A percentile compares a stretch with the other conserved stretches of the same genome.
Conservation (phyloP, 30 jellyfish, hydroid and myxozoan genomes). For the Cassiopea xamachana region DNA sequence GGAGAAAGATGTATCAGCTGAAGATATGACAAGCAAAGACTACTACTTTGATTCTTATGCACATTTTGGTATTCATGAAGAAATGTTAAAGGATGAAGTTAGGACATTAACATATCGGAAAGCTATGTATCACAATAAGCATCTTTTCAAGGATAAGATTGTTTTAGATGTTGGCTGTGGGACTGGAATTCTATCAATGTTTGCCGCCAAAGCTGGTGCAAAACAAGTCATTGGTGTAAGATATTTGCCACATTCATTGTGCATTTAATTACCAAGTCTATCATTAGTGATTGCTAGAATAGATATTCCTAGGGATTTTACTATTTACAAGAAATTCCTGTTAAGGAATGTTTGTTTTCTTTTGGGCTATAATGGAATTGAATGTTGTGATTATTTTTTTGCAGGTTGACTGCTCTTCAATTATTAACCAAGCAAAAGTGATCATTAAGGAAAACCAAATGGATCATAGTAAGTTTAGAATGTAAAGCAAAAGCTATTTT, state of each 20-base stretch:
- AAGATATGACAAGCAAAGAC: constrained; percentile 99
- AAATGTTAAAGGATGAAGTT: constrained; percentile 98
- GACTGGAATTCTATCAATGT: constrained; percentile 97
- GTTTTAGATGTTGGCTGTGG: constrained; percentile 99
- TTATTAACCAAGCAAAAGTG: constrained; percentile 91
- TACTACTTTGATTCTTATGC: constrained; percentile 99
- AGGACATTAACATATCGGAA: constrained; percentile 94
- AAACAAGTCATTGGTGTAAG: constrained; percentile 96
- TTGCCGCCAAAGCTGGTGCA: constrained; percentile 99
- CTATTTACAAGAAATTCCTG: not conserved
- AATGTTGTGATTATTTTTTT: not conserved
- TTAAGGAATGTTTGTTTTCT: not conserved
- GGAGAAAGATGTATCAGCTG: constrained; percentile 45
- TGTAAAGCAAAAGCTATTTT: not conserved
- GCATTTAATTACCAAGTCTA: not conserved
- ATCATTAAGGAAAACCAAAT: constrained; percentile 78
- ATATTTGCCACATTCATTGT: not conserved
- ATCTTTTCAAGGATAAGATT: constrained; percentile 91
- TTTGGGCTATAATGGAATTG: not conserved
- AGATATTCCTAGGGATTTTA: no score
- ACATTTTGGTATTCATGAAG: constrained; percentile 96
- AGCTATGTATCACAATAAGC: constrained; percentile 95
- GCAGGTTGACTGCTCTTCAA: constrained; percentile 91
- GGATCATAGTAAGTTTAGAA: constrained; percentile 80
- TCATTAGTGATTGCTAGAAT: no score